These are phyloP conservation scores for Gryon sp. DNA, from an alignment of 1,140 invertebrate genomes.

Conservation along the genomic window DNA sequence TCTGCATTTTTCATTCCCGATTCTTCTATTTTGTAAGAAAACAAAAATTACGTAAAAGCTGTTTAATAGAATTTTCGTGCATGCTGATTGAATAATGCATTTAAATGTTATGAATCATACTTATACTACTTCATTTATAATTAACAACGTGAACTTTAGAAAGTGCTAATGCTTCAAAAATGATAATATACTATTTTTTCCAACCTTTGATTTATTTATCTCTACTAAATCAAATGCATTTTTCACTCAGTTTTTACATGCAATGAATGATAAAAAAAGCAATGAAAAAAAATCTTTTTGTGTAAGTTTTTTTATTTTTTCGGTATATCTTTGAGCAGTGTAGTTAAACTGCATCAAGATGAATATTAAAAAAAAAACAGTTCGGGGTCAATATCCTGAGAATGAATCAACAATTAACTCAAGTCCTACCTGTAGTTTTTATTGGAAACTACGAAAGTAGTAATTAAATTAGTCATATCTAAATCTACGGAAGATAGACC, in stretches of 20 bases:
- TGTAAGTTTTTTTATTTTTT: no score
- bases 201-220: no score
- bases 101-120: constrained; percentile 8
- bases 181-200: constrained; percentile 3
- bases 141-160: constrained; percentile 23
- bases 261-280: no score
- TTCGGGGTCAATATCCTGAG: constrained; percentile 1
- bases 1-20: background rate
- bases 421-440: background rate
- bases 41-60: background rate
- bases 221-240: no score
- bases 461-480: constrained; percentile 29
- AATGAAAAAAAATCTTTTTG: no score
- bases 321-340: no score
- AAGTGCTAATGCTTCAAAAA: constrained; percentile 2
- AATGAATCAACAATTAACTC: constrained; percentile 1
- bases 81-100: constrained; percentile 4
- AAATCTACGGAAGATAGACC: constrained; percentile 6
- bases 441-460: background rate
- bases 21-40: constrained; percentile 11
- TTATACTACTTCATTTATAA: background rate
- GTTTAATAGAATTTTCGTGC: constrained; percentile 3
- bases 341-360: background rate
- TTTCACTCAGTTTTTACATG: no score
- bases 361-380: background rate